A percentile compares a stretch with the other conserved stretches of the same genome.
Evolutionary conservation across 1,140 invertebrate species (phyloP).

Genomic region (Tetragnatha versicolor): DNA sequence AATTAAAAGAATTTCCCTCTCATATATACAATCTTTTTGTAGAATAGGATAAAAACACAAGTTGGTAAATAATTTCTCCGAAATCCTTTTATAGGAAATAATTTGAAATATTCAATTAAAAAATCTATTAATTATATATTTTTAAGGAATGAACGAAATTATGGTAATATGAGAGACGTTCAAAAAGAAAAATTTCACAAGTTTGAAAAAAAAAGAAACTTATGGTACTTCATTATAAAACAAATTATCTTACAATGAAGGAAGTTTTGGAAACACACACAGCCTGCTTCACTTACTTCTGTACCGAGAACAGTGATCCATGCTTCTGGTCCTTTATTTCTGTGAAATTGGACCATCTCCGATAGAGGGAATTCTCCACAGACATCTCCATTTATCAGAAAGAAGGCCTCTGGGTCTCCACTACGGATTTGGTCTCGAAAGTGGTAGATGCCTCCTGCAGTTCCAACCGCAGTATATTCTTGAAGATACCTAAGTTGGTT

Average conservation of each 20-base stretch:
- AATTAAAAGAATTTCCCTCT: too few species aligned
- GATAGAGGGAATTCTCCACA: conserved; percentile 94
- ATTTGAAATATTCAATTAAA: too few species aligned
- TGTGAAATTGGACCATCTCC: conserved; percentile 86
- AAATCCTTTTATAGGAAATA: too few species aligned
- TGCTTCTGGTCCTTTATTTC: conserved; percentile 59
- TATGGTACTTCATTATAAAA: neutral
- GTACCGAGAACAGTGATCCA: conserved; percentile 67
- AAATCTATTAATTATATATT: too few species aligned
- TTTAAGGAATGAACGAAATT: too few species aligned
- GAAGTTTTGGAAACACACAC: neutral
- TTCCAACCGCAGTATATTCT: conserved; percentile 93
- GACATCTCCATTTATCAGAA: conserved; percentile 97
- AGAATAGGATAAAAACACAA: too few species aligned
- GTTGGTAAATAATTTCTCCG: too few species aligned
- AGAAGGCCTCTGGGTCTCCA: conserved; percentile 88
- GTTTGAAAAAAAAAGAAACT: neutral
- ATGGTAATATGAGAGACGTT: too few species aligned
- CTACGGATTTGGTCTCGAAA: conserved; percentile 94
- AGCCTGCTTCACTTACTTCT: conserved; percentile 61
- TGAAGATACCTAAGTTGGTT: conserved; percentile 83
- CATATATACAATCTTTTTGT: too few species aligned
- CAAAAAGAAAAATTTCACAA: neutral
- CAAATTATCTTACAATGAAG: neutral
- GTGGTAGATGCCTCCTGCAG: conserved; percentile 96